Base-by-base conservation (phyloP, 2,797 vertebrate species). In the Coilia nasus region DNA sequence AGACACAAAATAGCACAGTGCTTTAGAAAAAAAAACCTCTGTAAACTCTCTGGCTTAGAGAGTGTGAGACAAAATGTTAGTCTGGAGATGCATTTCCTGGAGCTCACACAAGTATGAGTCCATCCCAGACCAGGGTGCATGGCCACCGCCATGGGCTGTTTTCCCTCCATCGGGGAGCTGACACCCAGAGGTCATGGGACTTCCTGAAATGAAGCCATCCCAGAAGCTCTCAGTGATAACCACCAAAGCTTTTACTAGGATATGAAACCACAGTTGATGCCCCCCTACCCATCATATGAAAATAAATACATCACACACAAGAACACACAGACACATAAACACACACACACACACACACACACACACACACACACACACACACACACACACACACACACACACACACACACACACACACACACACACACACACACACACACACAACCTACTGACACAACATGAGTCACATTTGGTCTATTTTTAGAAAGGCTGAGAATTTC, bases 121-220 rank as follows among this genome's bases (percentile, higher is more conserved):
- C 71, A 78, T 78, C 71, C 71, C 35, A 21, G 15, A 44, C 71
- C 35, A 17, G 67, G 28, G 28, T 35, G 28, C 28, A 75, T 78
- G 71, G 35, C 31, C 71, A 44, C 19, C 19, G 44, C 71, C 44
- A 17, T 41, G 71, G 35, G 19, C 71, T 23, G n/a, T 44, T 78
- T 78, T 78, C 21, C 71, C 71, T 2, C 71, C 41, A 17, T 41
- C 41, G 84, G 81, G 84, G 71, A 82, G 83, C 23, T 85, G 86
- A 87, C 85, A 85, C 85, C 84, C 82, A 86, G 64, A 86, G 88
- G 88, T 87, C 88, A 90, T 90, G 88, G 59, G 88, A 90, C 81
- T 90, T 90, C 89, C 89, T 89, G 87, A 83, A 85, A 4, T 75
- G 62, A 50, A 71, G 86, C 59, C 84, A 87, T 90, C 88, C 87